Base-by-base conservation (phyloP, 1,140 invertebrate species). In the Theocolax elegans region DNA sequence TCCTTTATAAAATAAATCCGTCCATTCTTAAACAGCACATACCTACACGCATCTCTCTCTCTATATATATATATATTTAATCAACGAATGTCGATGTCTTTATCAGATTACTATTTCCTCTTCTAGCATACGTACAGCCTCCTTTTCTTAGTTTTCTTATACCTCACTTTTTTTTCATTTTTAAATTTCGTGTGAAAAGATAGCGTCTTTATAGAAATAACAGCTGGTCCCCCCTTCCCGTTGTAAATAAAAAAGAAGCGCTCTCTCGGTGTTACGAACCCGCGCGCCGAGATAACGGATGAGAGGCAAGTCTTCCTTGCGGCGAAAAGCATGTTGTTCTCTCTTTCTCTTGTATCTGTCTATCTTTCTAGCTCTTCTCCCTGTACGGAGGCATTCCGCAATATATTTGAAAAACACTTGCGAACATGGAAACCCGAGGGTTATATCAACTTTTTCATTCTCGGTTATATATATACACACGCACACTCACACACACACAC, bases 301-400 rank as follows among this genome's bases (percentile, higher is more conserved):
- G 23, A 67, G 51, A 44, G 25, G 15, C 21, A 13, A 58, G 38
- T 67, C 40, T 67, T 67, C 64, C 64, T 66, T 48, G 35, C 15
- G 10, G 21, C 19, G 54, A 56, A 49, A 44, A 63, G 17, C 15
- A 25, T 38, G 6, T 38, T 35, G 46, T 15, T 74, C 58, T 70
- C 35, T 56, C 40, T 54, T 9, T 27, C 23, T 60, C 27, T 12
- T 10, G 27, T 13, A 17, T 51, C 60, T 58, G 38, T 48, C 35
- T 71, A 35, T 73, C 13, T 66, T 13, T 51, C 29, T 63, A n/a
- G n/a, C 13, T 71, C 10, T 19, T 58, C 15, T 27, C 3, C 4
- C 35, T 58, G 15, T 40, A 0, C 13, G 8, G 15, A 12, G 2
- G 8, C 19, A 53, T 31, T 29, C 8, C 7, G 3, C 17, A 35